Conservation (phyloP, 2,888 invertebrate species). For the Lasius platythorax region DNA sequence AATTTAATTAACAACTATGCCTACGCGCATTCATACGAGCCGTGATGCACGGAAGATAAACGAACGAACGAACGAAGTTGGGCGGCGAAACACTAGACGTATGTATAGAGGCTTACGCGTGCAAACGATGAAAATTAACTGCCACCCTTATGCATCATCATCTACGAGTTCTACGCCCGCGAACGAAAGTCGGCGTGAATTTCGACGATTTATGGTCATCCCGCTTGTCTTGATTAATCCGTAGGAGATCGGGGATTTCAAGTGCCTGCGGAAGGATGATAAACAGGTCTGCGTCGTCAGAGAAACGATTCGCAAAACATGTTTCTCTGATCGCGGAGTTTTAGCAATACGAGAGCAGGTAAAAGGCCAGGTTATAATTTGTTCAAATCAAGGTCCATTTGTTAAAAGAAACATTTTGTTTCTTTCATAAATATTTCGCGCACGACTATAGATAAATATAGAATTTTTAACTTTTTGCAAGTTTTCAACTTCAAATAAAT, state of each 20-base stretch:
- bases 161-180: slow-evolving; percentile 29
- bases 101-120: slow-evolving; percentile 24
- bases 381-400: background rate
- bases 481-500: background rate
- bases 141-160: slow-evolving; percentile 52
- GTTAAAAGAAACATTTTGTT: slow-evolving; percentile 3
- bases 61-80: slow-evolving; percentile 3
- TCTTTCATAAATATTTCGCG: background rate
- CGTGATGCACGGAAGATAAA: slow-evolving; percentile 36
- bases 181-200: slow-evolving; percentile 60
- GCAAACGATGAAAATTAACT: slow-evolving; percentile 60
- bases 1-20: slow-evolving; percentile 44
- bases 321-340: slow-evolving; percentile 7
- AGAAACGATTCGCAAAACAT: slow-evolving; percentile 27
- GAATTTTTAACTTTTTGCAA: background rate
- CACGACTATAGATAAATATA: background rate
- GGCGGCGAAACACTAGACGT: background rate
- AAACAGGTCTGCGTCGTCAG: slow-evolving; percentile 61
- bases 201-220: slow-evolving; percentile 64
- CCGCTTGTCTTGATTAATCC: slow-evolving; percentile 64
- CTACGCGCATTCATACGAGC: background rate
- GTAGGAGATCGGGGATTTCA: slow-evolving; percentile 55
- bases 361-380: background rate
- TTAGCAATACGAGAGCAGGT: slow-evolving; percentile 19
- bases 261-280: slow-evolving; percentile 59